Conservation (phyloP, 2,113 vertebrate genomes). For the Pollachius pollachius region DNA sequence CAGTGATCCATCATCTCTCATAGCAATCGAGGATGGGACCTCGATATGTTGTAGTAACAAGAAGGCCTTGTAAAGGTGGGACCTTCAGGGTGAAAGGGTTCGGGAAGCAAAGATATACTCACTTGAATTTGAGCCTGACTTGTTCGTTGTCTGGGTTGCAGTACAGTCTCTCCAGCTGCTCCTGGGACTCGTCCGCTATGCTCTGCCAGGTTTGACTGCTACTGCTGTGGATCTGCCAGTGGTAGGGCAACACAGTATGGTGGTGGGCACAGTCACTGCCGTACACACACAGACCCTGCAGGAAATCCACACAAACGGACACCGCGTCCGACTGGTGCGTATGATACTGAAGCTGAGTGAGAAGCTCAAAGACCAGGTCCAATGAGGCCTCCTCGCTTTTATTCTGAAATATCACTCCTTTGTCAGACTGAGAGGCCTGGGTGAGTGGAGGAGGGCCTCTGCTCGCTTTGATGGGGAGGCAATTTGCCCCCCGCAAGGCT, state of each 20-base stretch:
- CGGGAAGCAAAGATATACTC: constrained; percentile 62
- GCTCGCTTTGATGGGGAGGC: constrained; percentile 72
- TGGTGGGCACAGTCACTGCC: constrained; percentile 92
- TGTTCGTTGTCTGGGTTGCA: constrained; percentile 98
- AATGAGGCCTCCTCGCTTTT: constrained; percentile 97
- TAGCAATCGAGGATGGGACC: too few species aligned
- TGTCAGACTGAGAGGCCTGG: constrained; percentile 39
- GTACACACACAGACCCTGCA: constrained; percentile 88
- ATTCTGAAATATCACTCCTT: constrained; percentile 89
- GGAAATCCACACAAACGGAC: constrained; percentile 94
- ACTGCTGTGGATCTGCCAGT: constrained; percentile 93
- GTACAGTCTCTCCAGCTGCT: constrained; percentile 97
- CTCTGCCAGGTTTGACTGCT: constrained; percentile 88
- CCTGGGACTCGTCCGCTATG: constrained; percentile 92
- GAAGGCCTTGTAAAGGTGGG: too few species aligned
- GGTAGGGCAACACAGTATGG: constrained; percentile 93
- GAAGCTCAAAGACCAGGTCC: constrained; percentile 93
- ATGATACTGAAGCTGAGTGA: constrained; percentile 97
- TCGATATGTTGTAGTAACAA: too few species aligned
- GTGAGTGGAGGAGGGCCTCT: constrained; percentile 56
- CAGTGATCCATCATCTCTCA: too few species aligned
- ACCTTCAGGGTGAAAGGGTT: too few species aligned
- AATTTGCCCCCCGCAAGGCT: constrained; percentile 68
- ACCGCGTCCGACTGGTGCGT: constrained; percentile 89
- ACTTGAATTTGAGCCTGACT: constrained; percentile 91